Evolutionary conservation across 1,140 invertebrate genomes (phyloP).

Genomic region (Cyphomyrmex costatus): DNA sequence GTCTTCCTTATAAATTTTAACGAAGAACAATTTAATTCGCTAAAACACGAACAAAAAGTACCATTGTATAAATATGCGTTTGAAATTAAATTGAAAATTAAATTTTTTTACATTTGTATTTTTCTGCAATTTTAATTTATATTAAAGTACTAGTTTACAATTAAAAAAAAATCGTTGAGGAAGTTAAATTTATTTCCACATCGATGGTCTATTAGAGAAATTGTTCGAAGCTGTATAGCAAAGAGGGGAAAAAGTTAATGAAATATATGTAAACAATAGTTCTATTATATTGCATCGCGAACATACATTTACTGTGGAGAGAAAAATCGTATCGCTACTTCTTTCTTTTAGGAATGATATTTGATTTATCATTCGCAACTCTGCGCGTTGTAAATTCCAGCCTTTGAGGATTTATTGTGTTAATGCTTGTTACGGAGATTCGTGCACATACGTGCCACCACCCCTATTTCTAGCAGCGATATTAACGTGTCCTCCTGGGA

Average conservation of each 20-base stretch:
- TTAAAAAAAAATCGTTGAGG: background rate
- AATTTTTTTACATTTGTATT: background rate
- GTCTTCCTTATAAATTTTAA: background rate
- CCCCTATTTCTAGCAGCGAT: constrained; percentile 13
- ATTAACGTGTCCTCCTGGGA: constrained; percentile 60
- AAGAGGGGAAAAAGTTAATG: background rate
- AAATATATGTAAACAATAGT: constrained; percentile 29
- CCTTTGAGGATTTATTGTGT: constrained; percentile 74
- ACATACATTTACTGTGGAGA: background rate
- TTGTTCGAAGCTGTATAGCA: background rate
- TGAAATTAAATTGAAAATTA: constrained; percentile 17
- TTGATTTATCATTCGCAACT: constrained; percentile 69
- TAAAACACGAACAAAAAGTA: background rate
- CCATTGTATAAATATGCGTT: background rate
- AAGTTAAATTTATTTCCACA: background rate
- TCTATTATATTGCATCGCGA: background rate
- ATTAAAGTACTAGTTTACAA: background rate
- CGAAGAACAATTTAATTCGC: background rate
- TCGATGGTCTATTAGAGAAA: background rate
- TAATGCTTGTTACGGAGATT: constrained; percentile 68
- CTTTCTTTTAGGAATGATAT: constrained; percentile 63
- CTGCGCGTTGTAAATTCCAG: constrained; percentile 23
- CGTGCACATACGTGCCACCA: background rate
- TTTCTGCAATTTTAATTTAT: constrained; percentile 20
- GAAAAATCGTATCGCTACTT: constrained; percentile 43